Evolutionary conservation across 2,113 vertebrate genomes (phyloP).

Genomic region (Synodontis membranacea): DNA sequence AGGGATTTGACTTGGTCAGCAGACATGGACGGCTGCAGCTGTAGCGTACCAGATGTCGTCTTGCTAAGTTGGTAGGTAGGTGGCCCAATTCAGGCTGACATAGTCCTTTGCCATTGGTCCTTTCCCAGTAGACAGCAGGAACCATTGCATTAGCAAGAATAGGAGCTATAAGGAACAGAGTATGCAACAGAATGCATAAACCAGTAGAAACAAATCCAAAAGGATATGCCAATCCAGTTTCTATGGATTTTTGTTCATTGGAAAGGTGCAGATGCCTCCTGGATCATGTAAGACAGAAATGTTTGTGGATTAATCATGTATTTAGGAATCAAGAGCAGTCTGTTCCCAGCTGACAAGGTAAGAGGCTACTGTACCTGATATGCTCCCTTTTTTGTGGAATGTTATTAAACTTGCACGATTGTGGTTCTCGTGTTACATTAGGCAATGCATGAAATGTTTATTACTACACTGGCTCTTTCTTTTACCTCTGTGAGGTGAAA

Average conservation of each 20-base stretch:
- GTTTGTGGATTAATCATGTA: slow-evolving; percentile 16
- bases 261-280: background rate
- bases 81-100: slow-evolving; percentile 21
- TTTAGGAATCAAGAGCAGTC: background rate
- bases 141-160: slow-evolving; percentile 6
- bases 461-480: background rate
- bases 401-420: slow-evolving; percentile 14
- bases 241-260: background rate
- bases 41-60: slow-evolving; percentile 37
- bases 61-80: slow-evolving; percentile 34
- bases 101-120: slow-evolving; percentile 22
- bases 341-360: slow-evolving; percentile 32
- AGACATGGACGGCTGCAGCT: slow-evolving; percentile 20
- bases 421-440: slow-evolving; percentile 16
- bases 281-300: slow-evolving; percentile 13
- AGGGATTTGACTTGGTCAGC: slow-evolving; percentile 43
- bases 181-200: slow-evolving; percentile 6
- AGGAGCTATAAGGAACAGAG: slow-evolving; percentile 14
- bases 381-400: slow-evolving; percentile 15
- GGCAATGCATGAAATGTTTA: slow-evolving; percentile 10
- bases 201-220: background rate
- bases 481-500: slow-evolving; percentile 11
- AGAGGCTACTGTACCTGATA: slow-evolving; percentile 14
- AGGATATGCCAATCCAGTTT: background rate
- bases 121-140: slow-evolving; percentile 25